These are phyloP conservation scores for Rhagologus leucostigma DNA, from an alignment of 2,113 vertebrate genomes.

Conservation along the genomic window DNA sequence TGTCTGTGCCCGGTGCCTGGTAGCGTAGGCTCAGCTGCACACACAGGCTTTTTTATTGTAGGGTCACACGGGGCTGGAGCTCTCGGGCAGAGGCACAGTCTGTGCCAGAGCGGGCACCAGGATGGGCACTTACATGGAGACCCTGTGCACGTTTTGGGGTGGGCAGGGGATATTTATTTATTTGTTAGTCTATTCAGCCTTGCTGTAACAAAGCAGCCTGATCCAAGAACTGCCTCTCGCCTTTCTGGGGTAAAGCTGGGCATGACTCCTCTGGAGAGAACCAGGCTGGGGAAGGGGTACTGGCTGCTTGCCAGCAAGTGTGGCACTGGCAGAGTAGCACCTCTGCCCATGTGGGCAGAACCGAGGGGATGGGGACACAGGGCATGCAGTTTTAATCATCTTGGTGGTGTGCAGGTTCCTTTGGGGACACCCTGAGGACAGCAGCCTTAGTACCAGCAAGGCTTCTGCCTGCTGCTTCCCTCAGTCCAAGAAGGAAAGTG, in stretches of 20 bases:
- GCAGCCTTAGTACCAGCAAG: neutral
- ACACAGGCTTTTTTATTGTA: neutral
- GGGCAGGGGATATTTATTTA: neutral
- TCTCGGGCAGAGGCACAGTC: neutral
- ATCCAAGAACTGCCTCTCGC: neutral
- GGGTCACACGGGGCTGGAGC: neutral
- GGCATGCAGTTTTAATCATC: neutral
- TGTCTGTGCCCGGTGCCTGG: neutral
- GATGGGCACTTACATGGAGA: neutral
- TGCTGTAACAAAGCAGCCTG: conserved; percentile 33
- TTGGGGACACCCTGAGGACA: accelerated
- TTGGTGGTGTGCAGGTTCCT: neutral
- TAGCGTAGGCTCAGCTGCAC: neutral
- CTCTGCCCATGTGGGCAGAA: neutral
- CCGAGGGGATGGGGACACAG: neutral
- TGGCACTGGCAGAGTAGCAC: neutral
- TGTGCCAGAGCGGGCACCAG: neutral
- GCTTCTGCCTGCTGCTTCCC: neutral
- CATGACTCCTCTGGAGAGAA: neutral
- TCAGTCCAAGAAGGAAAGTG: neutral
- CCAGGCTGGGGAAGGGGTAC: neutral
- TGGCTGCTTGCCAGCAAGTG: neutral
- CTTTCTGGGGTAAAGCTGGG: neutral
- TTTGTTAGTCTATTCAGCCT: neutral
- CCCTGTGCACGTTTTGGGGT: neutral